Conservation (phyloP, 2,888 invertebrate species). For the Myopa tessellatipennis region DNA sequence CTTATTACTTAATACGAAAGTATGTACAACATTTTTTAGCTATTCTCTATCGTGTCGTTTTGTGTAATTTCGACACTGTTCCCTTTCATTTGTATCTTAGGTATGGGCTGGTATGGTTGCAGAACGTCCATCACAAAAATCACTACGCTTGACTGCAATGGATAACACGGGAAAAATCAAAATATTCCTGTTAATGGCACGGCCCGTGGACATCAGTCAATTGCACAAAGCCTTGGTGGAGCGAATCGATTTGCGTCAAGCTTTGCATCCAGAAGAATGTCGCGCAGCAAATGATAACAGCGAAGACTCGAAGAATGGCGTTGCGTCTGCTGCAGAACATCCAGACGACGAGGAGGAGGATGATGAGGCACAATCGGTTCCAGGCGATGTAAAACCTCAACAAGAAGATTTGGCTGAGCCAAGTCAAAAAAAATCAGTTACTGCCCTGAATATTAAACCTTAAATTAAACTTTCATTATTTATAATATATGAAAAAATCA, state of each 20-base stretch:
- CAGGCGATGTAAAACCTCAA: slow-evolving; percentile 50
- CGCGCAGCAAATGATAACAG: slow-evolving; percentile 46
- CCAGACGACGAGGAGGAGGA: slow-evolving; percentile 48
- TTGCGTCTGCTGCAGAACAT: slow-evolving; percentile 28
- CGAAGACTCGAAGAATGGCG: slow-evolving; percentile 53
- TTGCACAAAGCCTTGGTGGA: slow-evolving; percentile 74
- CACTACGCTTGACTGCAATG: slow-evolving; percentile 87
- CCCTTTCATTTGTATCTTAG: slow-evolving; percentile 56
- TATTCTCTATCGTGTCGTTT: not conserved
- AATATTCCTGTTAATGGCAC: slow-evolving; percentile 85
- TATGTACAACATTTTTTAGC: slow-evolving; percentile 56
- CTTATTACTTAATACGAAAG: slow-evolving; percentile 91
- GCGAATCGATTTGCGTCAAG: slow-evolving; percentile 69
- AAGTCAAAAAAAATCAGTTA: slow-evolving; percentile 61
- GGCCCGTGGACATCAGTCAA: slow-evolving; percentile 77
- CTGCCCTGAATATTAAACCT: slow-evolving; percentile 48
- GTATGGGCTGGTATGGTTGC: slow-evolving; percentile 94
- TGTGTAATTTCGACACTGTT: not conserved
- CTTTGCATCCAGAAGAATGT: slow-evolving; percentile 61
- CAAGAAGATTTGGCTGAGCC: slow-evolving; percentile 57
- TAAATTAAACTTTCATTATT: slow-evolving; percentile 25
- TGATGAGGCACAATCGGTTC: slow-evolving; percentile 66
- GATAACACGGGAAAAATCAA: slow-evolving; percentile 85
- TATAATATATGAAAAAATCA: slow-evolving; percentile 24
- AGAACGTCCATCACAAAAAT: slow-evolving; percentile 87